Evolutionary conservation across 2,113 vertebrate genomes (phyloP).

Genomic region (Alethe diademata): DNA sequence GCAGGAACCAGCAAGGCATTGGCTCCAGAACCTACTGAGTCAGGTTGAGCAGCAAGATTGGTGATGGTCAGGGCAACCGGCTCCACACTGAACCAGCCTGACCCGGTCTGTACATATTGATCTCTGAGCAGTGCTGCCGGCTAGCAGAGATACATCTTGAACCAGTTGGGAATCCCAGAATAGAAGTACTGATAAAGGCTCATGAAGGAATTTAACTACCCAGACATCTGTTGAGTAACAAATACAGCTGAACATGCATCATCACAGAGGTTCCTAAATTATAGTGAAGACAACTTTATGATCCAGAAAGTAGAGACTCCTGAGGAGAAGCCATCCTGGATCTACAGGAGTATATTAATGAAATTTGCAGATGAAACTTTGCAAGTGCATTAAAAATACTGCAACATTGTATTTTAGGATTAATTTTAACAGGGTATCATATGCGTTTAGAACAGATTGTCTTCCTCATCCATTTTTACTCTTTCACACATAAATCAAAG

Average conservation of each 20-base stretch:
- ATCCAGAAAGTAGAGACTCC: conserved; percentile 72
- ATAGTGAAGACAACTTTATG: conserved; percentile 73
- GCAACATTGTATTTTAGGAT: background rate
- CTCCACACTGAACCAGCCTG: background rate
- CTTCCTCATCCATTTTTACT: background rate
- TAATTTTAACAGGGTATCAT: background rate
- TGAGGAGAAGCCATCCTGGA: conserved; percentile 62
- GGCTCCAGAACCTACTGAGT: background rate
- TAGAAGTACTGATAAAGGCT: conserved; percentile 62
- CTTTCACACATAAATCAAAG: background rate
- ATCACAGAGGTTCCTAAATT: conserved; percentile 76
- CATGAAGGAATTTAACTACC: conserved; percentile 72
- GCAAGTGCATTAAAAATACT: conserved; percentile 28
- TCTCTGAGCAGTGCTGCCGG: background rate
- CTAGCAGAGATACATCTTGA: conserved; percentile 45
- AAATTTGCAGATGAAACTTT: conserved; percentile 52
- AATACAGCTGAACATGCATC: conserved; percentile 76
- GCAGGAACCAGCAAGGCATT: background rate
- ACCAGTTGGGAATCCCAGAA: conserved; percentile 62
- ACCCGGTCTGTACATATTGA: background rate
- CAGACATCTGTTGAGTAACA: conserved; percentile 78
- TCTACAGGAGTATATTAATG: conserved; percentile 60
- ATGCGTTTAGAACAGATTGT: background rate
- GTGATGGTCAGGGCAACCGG: background rate
- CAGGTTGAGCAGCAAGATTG: background rate